Evolutionary conservation across 2,888 invertebrate genomes (phyloP), one percentile per base, ranked within the genome.

Genomic region (Dolomedes plantarius): DNA sequence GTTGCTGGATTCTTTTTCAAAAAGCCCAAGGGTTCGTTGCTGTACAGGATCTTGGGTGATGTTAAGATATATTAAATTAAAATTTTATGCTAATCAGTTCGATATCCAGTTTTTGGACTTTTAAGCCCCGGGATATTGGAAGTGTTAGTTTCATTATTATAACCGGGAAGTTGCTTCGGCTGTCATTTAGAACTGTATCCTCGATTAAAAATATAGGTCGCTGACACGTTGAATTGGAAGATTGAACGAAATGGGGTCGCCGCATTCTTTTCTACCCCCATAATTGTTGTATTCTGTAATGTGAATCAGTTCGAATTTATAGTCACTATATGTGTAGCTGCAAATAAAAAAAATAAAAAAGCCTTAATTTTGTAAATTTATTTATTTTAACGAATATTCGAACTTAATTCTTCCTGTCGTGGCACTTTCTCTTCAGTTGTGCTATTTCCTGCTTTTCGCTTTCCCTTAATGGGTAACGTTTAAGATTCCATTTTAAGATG

Each of bases 131-230:
- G 16, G 46, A 5, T 16, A 46, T 16, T 46, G 46, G 46, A 16
- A 16, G 9, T 29, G 29, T 62, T 29, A 11, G 28, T 65, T 65
- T 13, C 29, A 29, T 65, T 65, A 31, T 65, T 29, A 62, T 71
- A 39, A 82, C 82, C 82, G 82, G 82, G 82, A 82, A 82, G 82
- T 82, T 41, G 75, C 62, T 41, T 65, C 31, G 65, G 16, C 64
- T 75, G 46, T 76, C 39, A 82, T 82, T 64, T 74, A 31, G 56
- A 46, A 32, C 81, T 71, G 67, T 72, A 83, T 83, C 83, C 83
- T 83, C 62, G 72, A 28, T 29, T 46, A 23, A 29, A 67, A 82
- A 82, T 65, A 65, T 77, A 72, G 83, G 83, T 83, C 83, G 83
- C 56, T 72, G 83, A 74, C 83, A 65, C 50, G 83, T 46, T 77